A percentile compares a stretch with the other conserved stretches of the same genome.
Evolutionary conservation across 1,140 invertebrate genomes (phyloP).

Genomic region (Eriocheir sinensis): DNA sequence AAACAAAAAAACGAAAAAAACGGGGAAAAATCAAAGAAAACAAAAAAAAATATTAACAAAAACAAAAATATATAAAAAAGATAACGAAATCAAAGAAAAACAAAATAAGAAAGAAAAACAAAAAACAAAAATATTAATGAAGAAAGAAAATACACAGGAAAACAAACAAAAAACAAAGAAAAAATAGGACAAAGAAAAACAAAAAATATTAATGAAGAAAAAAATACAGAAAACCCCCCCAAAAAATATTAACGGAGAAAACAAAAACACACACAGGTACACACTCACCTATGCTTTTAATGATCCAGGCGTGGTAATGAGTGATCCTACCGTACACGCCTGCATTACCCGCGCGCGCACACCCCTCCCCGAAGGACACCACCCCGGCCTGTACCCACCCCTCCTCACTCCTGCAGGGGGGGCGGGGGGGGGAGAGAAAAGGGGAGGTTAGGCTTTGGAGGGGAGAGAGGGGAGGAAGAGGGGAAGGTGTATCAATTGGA

Average conservation of each 20-base stretch:
- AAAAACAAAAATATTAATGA: background rate
- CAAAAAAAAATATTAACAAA: background rate
- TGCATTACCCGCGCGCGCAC: background rate
- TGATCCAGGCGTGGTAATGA: background rate
- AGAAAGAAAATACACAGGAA: too few species aligned
- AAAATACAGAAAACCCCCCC: too few species aligned
- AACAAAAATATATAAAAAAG: background rate
- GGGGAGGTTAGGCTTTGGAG: too few species aligned
- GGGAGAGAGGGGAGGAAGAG: too few species aligned
- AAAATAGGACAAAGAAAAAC: too few species aligned
- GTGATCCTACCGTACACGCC: background rate
- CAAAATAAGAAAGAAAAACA: background rate
- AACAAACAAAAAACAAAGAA: too few species aligned
- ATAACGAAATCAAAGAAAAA: background rate
- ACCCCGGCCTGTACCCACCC: background rate
- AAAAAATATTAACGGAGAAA: too few species aligned
- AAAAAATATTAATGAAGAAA: too few species aligned
- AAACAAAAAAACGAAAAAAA: background rate
- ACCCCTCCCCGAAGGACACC: background rate
- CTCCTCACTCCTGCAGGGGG: background rate
- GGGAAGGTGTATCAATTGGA: too few species aligned
- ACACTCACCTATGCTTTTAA: background rate
- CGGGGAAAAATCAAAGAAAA: background rate
- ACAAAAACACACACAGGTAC: too few species aligned
- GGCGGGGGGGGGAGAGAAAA: background rate